A percentile compares a stretch with the other conserved stretches of the same genome.
Conservation (phyloP, 2,113 vertebrate species). For the Anolis sagrei region DNA sequence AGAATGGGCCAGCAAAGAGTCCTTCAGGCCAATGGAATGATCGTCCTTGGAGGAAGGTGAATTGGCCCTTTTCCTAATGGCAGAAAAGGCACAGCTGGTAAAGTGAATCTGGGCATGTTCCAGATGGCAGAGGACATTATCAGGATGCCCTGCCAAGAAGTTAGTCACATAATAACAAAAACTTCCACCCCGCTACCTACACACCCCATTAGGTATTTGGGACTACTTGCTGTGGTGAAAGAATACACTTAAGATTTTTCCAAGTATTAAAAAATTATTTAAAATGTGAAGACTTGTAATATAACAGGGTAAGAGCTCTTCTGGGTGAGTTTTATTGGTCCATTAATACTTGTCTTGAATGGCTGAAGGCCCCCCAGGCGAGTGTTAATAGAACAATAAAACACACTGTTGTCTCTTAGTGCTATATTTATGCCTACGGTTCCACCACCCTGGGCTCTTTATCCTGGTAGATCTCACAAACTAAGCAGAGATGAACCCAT, state of each 20-base stretch:
- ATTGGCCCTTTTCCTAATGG: slow-evolving; percentile 88
- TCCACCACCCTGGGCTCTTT: slow-evolving; percentile 59
- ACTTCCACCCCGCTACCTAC: background rate
- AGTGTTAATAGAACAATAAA: slow-evolving; percentile 76
- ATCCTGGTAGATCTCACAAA: slow-evolving; percentile 59
- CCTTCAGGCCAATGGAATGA: slow-evolving; percentile 88
- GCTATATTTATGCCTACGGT: slow-evolving; percentile 72
- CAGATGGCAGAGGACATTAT: slow-evolving; percentile 12
- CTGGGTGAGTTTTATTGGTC: slow-evolving; percentile 71
- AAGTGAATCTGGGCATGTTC: background rate
- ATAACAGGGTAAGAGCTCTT: slow-evolving; percentile 70
- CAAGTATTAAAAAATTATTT: slow-evolving; percentile 68
- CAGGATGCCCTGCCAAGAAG: background rate
- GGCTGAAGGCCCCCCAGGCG: slow-evolving; percentile 71
- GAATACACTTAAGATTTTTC: slow-evolving; percentile 56
- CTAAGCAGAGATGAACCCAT: slow-evolving; percentile 57
- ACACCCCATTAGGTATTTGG: slow-evolving; percentile 33
- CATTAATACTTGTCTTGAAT: slow-evolving; percentile 74
- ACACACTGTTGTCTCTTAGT: slow-evolving; percentile 74
- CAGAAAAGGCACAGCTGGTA: slow-evolving; percentile 27
- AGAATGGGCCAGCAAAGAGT: slow-evolving; percentile 87
- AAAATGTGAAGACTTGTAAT: slow-evolving; percentile 67
- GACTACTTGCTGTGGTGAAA: slow-evolving; percentile 69
- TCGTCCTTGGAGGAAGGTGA: slow-evolving; percentile 91
- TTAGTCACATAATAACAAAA: background rate